phyloP scores from a whole-genome alignment of 2,113 vertebrate genomes.

The Upupa epops region DNA sequence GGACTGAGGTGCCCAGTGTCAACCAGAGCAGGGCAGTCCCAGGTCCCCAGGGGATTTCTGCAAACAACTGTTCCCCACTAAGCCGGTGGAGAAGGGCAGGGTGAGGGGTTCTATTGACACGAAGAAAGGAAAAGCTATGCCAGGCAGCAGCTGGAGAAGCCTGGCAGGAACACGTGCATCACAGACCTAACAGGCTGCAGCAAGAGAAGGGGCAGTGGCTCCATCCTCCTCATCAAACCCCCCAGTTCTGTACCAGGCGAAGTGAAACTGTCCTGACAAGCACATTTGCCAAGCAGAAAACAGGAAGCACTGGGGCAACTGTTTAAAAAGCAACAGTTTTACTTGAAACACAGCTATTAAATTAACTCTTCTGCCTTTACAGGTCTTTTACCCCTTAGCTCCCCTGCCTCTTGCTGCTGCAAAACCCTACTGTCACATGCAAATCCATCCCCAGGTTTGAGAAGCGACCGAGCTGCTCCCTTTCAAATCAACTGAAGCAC shows the following conservation, averaged over 20 bases:
- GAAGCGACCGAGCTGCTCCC: not conserved
- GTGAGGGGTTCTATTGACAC: rapidly evolving
- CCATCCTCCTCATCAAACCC: rapidly evolving
- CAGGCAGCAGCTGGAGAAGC: rapidly evolving
- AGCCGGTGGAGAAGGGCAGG: rapidly evolving
- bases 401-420: not conserved
- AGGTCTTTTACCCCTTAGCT: not conserved
- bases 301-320: slow-evolving; percentile 19
- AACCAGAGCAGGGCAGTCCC: rapidly evolving
- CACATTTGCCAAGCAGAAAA: not conserved
- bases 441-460: not conserved
- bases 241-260: not conserved
- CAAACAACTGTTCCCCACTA: not conserved
- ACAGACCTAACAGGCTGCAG: rapidly evolving
- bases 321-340: not conserved
- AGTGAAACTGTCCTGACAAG: not conserved
- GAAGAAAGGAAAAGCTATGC: not conserved
- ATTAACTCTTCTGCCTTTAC: not conserved
- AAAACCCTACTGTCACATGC: not conserved
- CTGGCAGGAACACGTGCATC: rapidly evolving
- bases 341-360: not conserved
- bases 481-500: not conserved
- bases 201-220: not conserved
- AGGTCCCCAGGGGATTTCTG: not conserved
- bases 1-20: not conserved